Evolutionary conservation across 2,113 vertebrate species (phyloP), one percentile per base, ranked within the genome.

Genomic region (Crotalus tigris): DNA sequence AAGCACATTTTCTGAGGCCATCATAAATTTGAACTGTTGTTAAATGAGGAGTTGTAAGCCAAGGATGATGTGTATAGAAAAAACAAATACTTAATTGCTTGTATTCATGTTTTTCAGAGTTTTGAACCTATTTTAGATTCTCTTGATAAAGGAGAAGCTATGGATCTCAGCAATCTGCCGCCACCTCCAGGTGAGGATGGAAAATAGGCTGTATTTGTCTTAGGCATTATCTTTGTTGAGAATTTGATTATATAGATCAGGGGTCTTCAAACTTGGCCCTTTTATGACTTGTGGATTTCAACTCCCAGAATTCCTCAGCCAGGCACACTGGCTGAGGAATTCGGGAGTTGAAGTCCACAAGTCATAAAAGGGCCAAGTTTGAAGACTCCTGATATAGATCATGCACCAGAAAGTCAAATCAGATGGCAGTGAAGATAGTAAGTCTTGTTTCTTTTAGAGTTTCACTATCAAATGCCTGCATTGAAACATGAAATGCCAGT

Each of bases 151-250:
- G 98, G 97, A 3, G 97, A 98, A 94, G 92, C 96, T 0, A 95
- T 99, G 59, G 98, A 98, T 85, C 93, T 98, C 88, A 96, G 96
- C 93, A 96, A 91, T 33, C 95, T 99, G 55, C 98, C 98, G 1
- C 98, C 98, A 5, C 97, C 98, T 93, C 98, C 98, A 94, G 98
- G 99, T 99, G 88, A 97, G 98, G 94, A n/a, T 12, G 29, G 29
- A 1, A 9, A 29, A 6, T 11, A 39, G 6, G 6, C 94, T 88
- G 23, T 24, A 5, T 92, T 94, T 91, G 33, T 58, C 10, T 23
- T 44, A 6, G 53, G 46, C 15, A 11, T 10, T 39, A 69, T n/a
- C n/a, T 92, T 88, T 51, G 13, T 29, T 10, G 39, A 13, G 39
- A 55, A 92, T 53, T 9, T 46, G 39, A 19, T 33, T 85, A 54